Evolutionary conservation across 2,888 invertebrate genomes (phyloP).

Genomic region (Neoaliturus tenellus): DNA sequence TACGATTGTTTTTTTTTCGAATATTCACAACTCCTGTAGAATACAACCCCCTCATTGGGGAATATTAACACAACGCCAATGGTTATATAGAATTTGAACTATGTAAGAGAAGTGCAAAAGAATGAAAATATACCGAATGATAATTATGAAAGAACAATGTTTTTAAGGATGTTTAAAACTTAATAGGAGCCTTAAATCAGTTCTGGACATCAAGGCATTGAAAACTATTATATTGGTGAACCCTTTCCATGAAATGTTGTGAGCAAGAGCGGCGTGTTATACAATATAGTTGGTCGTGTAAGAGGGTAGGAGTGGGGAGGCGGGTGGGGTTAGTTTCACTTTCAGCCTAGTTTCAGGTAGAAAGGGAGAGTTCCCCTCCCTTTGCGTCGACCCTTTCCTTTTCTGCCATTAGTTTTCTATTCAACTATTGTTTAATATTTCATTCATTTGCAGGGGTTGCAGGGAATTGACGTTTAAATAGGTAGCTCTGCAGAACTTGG

Average conservation of each 20-base stretch:
- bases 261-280: not conserved
- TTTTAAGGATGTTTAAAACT: no score
- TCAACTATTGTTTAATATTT: conserved; percentile 7
- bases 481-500: no score
- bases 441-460: conserved; percentile 25
- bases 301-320: not conserved
- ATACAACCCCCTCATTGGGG: no score
- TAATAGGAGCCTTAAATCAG: not conserved
- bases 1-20: no score
- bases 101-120: no score
- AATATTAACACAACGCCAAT: no score
- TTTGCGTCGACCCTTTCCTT: not conserved
- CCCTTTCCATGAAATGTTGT: conserved; percentile 29
- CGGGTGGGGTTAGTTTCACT: conserved; percentile 35
- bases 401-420: conserved; percentile 9
- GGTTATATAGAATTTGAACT: no score
- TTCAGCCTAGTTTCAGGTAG: conserved; percentile 37
- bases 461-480: no score
- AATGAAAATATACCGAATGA: no score
- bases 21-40: no score
- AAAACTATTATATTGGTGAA: conserved; percentile 17
- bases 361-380: conserved; percentile 21
- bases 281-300: not conserved
- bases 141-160: no score
- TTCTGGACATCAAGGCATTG: not conserved